Evolutionary conservation across 2,113 vertebrate species (phyloP), one percentile per base, ranked within the genome.

Genomic region (Pyxicephalus adspersus): DNA sequence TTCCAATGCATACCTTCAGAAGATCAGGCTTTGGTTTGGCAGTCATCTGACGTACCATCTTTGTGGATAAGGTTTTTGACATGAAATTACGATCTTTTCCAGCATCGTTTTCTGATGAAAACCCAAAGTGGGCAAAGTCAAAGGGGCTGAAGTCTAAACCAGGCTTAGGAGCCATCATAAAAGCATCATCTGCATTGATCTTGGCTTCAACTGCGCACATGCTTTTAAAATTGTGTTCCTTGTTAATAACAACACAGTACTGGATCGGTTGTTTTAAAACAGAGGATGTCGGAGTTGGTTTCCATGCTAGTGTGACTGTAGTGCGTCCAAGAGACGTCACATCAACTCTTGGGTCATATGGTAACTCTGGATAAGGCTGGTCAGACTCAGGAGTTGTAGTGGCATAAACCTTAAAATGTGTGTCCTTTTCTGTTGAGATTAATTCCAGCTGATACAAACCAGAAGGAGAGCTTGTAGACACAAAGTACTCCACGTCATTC

Each of bases 181-280:
- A 99, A 3, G 91, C 87, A 0, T 98, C 97, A 0, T 98, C 97
- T 0, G 84, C 83, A 71, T 86, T 92, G 83, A 97, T 89, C 85
- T 96, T 98, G 15, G 96, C 95, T 84, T 98, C 97, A 0, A 95
- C 97, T 0, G 96, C 98, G 2, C 98, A 99, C 77, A 99, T 93
- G 73, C 98, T 99, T 89, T 99, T 99, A 87, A 99, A 99, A 83
- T 99, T 99, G 91, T 99, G 98, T 71, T 99, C 96, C 61, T 95
- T 96, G 89, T 95, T 98, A 89, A 98, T 92, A 55, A 99, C 96
- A 19, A 98, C 94, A 5, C 98, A 99, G 80, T 99, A 99, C 81
- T 96, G 95, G 22, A 97, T 91, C 1, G 98, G 96, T 83, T 97
- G 97, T 57, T 91, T 94, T 89, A 98, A 90, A 34, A 96, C 72